These are phyloP conservation scores for Drosophila funebris DNA, from an alignment of 1,140 invertebrate genomes.

Conservation along the genomic window DNA sequence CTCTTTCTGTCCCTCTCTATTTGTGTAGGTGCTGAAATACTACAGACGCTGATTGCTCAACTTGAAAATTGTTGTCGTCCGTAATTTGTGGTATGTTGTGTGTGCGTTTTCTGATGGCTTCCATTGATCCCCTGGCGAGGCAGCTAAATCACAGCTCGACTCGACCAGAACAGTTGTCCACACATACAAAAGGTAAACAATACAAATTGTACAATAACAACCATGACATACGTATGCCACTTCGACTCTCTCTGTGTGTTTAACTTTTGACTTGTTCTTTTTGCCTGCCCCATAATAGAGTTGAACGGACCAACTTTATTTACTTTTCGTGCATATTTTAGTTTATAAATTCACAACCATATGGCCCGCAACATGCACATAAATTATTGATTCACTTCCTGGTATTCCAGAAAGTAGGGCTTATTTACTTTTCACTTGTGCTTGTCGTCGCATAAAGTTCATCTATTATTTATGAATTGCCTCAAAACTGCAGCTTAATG, in stretches of 20 bases:
- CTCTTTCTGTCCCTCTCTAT: background rate
- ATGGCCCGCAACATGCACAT: conserved; percentile 46
- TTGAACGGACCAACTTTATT: conserved; percentile 23
- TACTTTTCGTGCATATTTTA: conserved; percentile 61
- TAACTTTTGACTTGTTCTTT: conserved; percentile 46
- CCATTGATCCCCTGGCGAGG: conserved; percentile 21
- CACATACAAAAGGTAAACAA: conserved; percentile 51
- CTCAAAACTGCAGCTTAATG: background rate
- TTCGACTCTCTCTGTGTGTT: conserved; percentile 31
- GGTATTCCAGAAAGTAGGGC: background rate
- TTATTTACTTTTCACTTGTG: conserved; percentile 14
- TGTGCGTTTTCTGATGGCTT: background rate
- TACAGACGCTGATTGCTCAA: conserved; percentile 61
- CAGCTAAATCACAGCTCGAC: conserved; percentile 38
- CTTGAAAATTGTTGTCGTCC: conserved; percentile 48
- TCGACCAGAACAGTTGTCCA: conserved; percentile 17
- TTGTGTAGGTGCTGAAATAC: conserved; percentile 20
- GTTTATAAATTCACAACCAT: conserved; percentile 13
- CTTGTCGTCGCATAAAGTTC: background rate
- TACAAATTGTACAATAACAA: conserved; percentile 5
- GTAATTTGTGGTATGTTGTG: conserved; percentile 9
- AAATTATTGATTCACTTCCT: conserved; percentile 57
- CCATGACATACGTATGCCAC: no score
- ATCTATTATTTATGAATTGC: conserved; percentile 4
- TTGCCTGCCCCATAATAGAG: background rate